Conservation (phyloP, 2,888 invertebrate genomes). For the Drosophila barbarae region DNA sequence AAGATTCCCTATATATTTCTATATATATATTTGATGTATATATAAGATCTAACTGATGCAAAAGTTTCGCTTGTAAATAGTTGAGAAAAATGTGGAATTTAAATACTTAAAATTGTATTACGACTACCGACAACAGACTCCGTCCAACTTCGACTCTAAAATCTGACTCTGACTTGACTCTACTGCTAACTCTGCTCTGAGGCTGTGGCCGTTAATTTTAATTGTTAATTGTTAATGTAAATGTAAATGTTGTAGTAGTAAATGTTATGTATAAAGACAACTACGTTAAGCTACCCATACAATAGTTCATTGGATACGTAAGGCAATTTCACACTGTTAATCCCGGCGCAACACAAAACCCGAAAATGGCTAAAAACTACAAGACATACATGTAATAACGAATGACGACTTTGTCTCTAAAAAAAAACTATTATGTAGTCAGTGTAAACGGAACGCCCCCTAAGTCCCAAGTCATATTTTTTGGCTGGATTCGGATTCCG, state of each 20-base stretch:
- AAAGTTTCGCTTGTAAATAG: conserved; percentile 54
- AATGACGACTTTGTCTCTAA: conserved; percentile 18
- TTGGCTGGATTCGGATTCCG: conserved; percentile 33
- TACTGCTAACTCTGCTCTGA: conserved; percentile 29
- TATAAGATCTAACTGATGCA: conserved; percentile 35
- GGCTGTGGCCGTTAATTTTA: conserved; percentile 32
- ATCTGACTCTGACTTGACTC: not conserved
- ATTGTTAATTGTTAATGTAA: conserved; percentile 13
- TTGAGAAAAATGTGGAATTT: conserved; percentile 47
- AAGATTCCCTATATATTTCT: conserved; percentile 23
- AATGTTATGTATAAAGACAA: conserved; percentile 50
- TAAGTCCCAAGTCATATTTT: conserved; percentile 29
- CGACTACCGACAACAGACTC: conserved; percentile 24
- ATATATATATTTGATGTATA: conserved; percentile 32
- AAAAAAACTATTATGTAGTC: conserved; percentile 14
- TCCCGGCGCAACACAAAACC: conserved; percentile 33
- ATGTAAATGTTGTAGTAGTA: conserved; percentile 41
- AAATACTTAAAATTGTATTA: conserved; percentile 29
- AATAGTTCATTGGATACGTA: conserved; percentile 61
- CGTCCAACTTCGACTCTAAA: not conserved
- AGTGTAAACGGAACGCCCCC: conserved; percentile 24
- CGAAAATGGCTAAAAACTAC: conserved; percentile 31
- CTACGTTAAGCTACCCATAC: conserved; percentile 58
- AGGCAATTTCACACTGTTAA: conserved; percentile 62
- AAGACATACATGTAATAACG: conserved; percentile 10